These are phyloP conservation scores for Oithona nana DNA, from an alignment of 2,888 invertebrate species.

Conservation along the genomic window DNA sequence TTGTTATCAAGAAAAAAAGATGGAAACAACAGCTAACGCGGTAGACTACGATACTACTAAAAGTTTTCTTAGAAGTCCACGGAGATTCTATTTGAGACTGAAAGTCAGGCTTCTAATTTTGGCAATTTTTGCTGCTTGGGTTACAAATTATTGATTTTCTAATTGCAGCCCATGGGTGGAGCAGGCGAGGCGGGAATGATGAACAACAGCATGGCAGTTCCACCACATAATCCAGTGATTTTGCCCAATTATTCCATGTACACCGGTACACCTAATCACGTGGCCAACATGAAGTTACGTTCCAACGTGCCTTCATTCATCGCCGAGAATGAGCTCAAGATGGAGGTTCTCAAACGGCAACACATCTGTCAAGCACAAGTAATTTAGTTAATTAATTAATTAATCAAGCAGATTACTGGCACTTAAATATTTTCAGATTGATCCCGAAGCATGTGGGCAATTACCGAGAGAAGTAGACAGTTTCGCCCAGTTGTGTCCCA, in stretches of 20 bases:
- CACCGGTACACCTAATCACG: constrained; percentile 41
- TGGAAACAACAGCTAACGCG: no score
- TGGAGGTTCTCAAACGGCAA: constrained; percentile 3
- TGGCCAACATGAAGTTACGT: constrained; percentile 30
- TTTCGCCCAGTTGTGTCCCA: constrained; percentile 65
- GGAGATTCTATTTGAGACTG: neutral
- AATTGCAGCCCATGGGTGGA: neutral
- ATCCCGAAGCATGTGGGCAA: constrained; percentile 29
- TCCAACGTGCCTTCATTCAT: neutral
- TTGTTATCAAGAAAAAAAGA: no score
- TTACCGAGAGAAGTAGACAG: constrained; percentile 73
- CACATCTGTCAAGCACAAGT: constrained; percentile 2
- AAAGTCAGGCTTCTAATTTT: no score
- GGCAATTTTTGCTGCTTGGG: no score
- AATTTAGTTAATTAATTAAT: neutral
- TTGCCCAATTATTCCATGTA: constrained; percentile 38
- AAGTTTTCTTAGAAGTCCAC: no score
- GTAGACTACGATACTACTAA: no score
- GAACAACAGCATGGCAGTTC: neutral
- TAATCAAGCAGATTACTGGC: neutral
- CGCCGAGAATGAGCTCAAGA: constrained; percentile 4
- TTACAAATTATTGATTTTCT: neutral
- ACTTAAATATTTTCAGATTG: neutral
- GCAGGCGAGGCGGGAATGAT: neutral
- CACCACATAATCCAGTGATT: constrained; percentile 5